phyloP scores from a whole-genome alignment of 2,888 invertebrate genomes.

The Panzeria rudis region DNA sequence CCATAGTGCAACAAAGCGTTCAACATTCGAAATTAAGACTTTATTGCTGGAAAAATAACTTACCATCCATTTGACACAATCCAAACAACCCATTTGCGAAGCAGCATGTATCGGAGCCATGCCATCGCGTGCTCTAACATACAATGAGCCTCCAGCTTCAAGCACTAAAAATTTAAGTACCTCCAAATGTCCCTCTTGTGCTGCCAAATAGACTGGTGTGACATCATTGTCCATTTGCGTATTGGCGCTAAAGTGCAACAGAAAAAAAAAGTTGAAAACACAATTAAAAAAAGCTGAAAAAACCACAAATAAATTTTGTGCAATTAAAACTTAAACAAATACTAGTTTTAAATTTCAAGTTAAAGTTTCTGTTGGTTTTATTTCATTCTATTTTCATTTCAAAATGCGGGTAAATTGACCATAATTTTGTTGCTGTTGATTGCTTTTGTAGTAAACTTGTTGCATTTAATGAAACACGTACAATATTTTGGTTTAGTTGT shows the following conservation, averaged over 20 bases:
- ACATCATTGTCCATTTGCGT: conserved; percentile 97
- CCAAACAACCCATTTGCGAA: conserved; percentile 94
- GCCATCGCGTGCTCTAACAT: conserved; percentile 93
- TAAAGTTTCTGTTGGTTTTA: conserved; percentile 49
- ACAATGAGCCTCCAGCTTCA: conserved; percentile 92
- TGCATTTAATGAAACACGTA: conserved; percentile 15
- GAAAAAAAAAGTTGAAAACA: conserved; percentile 41
- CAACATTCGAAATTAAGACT: not conserved
- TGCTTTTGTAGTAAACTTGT: conserved; percentile 19
- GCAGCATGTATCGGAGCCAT: conserved; percentile 96
- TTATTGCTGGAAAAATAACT: conserved; percentile 76
- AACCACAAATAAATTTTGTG: conserved; percentile 1
- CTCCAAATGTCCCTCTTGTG: conserved; percentile 94
- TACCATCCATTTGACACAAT: conserved; percentile 96
- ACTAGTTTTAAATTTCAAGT: conserved; percentile 47
- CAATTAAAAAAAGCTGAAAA: conserved; percentile 34
- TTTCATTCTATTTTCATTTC: conserved; percentile 56
- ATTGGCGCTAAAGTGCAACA: conserved; percentile 88
- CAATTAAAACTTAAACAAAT: conserved; percentile 28
- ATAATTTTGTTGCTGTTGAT: not conserved
- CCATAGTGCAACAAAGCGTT: not conserved
- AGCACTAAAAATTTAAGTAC: conserved; percentile 93
- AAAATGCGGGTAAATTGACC: conserved; percentile 26
- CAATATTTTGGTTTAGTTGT: conserved; percentile 39
- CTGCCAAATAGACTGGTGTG: conserved; percentile 94